These are phyloP conservation scores for Onychorhynchus coronatus DNA, from an alignment of 2,113 vertebrate genomes.

Conservation along the genomic window DNA sequence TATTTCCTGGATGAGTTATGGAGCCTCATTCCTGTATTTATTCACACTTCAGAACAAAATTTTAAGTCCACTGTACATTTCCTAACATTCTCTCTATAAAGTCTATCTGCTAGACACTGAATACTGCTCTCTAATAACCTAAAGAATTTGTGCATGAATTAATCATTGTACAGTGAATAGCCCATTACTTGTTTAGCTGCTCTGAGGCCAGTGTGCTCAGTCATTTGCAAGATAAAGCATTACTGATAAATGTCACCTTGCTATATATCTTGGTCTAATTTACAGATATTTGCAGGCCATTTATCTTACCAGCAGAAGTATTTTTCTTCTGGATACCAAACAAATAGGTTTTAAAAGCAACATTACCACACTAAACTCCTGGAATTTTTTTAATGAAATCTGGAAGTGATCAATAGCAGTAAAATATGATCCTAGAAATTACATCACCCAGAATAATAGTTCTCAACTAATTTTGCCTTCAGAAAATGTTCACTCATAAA, in stretches of 20 bases:
- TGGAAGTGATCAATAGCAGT: neutral
- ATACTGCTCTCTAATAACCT: neutral
- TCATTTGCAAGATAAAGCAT: neutral
- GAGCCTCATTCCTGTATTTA: neutral
- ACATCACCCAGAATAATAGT: neutral
- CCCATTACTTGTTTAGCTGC: neutral
- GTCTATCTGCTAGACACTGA: neutral
- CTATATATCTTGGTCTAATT: neutral
- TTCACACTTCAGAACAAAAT: neutral
- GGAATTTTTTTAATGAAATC: neutral
- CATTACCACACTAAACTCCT: neutral
- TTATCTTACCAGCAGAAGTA: neutral
- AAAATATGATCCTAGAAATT: neutral
- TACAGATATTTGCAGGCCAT: neutral
- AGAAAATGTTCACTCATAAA: neutral
- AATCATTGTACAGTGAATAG: neutral
- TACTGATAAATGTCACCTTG: neutral
- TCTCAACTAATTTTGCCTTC: neutral
- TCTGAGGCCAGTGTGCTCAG: neutral
- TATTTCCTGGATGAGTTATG: neutral
- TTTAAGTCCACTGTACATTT: neutral
- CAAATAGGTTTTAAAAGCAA: neutral
- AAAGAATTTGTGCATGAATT: neutral
- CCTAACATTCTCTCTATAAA: neutral
- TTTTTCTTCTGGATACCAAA: neutral